These are phyloP conservation scores for Pararge aegeria DNA, from an alignment of 1,140 invertebrate species.

Conservation along the genomic window DNA sequence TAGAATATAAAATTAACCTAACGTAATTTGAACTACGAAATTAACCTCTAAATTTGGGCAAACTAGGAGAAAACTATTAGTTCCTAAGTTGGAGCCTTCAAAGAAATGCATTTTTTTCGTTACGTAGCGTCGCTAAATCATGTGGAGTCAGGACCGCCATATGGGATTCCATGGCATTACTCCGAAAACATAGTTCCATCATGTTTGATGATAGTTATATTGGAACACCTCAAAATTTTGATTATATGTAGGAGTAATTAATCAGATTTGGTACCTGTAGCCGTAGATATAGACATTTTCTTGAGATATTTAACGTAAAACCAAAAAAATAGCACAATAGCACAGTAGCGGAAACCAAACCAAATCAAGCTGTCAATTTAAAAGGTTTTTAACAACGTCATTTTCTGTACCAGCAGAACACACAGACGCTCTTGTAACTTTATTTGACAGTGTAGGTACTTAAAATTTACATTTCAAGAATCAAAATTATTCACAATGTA, in stretches of 20 bases:
- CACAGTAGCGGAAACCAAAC: slow-evolving; percentile 79
- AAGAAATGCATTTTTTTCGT: slow-evolving; percentile 48
- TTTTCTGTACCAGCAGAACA: slow-evolving; percentile 33
- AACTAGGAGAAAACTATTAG: slow-evolving; percentile 18
- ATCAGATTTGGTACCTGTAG: slow-evolving; percentile 62
- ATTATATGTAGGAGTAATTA: slow-evolving; percentile 32
- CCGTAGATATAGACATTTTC: slow-evolving; percentile 76
- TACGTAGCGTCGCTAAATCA: slow-evolving; percentile 73
- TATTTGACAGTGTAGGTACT: background rate
- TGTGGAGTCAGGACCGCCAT: slow-evolving; percentile 77
- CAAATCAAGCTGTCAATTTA: slow-evolving; percentile 78
- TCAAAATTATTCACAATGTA: no score
- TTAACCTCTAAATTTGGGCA: slow-evolving; percentile 45
- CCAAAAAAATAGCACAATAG: slow-evolving; percentile 76
- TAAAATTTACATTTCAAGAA: no score
- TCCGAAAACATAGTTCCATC: slow-evolving; percentile 70
- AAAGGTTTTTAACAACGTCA: slow-evolving; percentile 65
- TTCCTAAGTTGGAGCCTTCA: slow-evolving; percentile 36
- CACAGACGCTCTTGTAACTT: slow-evolving; percentile 16
- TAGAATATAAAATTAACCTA: slow-evolving; percentile 62
- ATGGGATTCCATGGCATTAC: slow-evolving; percentile 78
- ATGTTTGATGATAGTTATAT: slow-evolving; percentile 56
- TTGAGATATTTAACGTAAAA: slow-evolving; percentile 59
- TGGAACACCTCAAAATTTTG: slow-evolving; percentile 32
- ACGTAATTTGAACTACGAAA: slow-evolving; percentile 39